Evolutionary conservation across 2,888 invertebrate genomes (phyloP).

Genomic region (Cistogaster globosa): DNA sequence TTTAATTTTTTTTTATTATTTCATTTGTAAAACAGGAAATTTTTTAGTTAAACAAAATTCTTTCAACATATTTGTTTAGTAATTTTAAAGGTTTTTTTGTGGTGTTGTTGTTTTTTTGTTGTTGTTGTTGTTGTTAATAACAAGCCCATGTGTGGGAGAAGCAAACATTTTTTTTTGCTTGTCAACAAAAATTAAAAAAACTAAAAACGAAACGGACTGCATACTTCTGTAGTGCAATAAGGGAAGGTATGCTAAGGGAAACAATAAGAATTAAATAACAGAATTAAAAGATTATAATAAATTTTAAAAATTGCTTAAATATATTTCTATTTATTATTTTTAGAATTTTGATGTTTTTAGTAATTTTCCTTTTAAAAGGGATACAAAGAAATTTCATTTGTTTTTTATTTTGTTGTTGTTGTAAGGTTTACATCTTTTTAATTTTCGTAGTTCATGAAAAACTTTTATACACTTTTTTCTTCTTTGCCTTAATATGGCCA

Average conservation of each 20-base stretch:
- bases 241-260: constrained; percentile 43
- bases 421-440: constrained; percentile 42
- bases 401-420: background rate
- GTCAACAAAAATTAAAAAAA: constrained; percentile 48
- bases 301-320: background rate
- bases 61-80: constrained; percentile 67
- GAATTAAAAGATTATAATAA: background rate
- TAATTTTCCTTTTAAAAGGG: no score
- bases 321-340: no score
- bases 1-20: constrained; percentile 19
- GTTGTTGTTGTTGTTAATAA: constrained; percentile 41
- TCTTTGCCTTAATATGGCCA: constrained; percentile 56
- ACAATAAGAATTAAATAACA: no score
- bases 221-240: constrained; percentile 32
- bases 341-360: background rate
- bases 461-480: constrained; percentile 32
- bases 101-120: background rate
- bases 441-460: constrained; percentile 52
- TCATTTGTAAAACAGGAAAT: constrained; percentile 58
- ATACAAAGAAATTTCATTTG: no score
- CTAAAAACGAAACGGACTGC: constrained; percentile 44
- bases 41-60: constrained; percentile 58
- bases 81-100: constrained; percentile 18
- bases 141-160: constrained; percentile 70
- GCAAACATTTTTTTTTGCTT: constrained; percentile 64